Evolutionary conservation across 2,888 invertebrate species (phyloP).

Genomic region (Parthenolecanium corni): DNA sequence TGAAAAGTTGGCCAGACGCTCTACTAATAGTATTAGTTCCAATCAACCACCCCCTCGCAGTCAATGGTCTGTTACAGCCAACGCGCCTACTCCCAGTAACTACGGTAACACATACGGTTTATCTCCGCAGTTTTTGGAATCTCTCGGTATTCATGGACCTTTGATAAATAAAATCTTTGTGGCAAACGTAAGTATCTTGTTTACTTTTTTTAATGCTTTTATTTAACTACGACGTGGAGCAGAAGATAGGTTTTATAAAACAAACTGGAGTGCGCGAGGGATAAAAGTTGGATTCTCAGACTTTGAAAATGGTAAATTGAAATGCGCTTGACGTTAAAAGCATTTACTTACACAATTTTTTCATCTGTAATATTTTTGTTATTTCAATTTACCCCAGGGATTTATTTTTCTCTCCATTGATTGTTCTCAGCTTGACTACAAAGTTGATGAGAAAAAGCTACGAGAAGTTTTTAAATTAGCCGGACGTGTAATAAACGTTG

Average conservation of each 20-base stretch:
- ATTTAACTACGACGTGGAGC: no score
- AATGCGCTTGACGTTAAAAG: neutral
- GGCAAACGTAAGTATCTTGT: slow-evolving; percentile 74
- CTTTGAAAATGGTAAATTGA: no score
- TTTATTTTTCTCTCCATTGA: no score
- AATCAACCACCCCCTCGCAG: slow-evolving; percentile 33
- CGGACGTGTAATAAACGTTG: slow-evolving; percentile 80
- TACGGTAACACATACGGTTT: slow-evolving; percentile 85
- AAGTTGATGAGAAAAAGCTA: slow-evolving; percentile 85
- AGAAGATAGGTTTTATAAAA: no score
- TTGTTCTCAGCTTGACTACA: slow-evolving; percentile 95
- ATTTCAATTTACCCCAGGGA: no score
- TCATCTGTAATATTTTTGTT: neutral
- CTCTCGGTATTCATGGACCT: slow-evolving; percentile 84
- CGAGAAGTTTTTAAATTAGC: slow-evolving; percentile 93
- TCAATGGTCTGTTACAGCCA: slow-evolving; percentile 32
- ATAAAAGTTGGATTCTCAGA: no score
- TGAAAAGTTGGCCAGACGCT: slow-evolving; percentile 38
- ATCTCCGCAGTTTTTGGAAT: slow-evolving; percentile 85
- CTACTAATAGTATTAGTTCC: slow-evolving; percentile 35
- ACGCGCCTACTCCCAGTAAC: slow-evolving; percentile 37
- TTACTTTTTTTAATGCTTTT: neutral
- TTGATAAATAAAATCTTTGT: slow-evolving; percentile 91
- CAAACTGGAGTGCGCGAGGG: no score
- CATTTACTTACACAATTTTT: neutral